These are phyloP conservation scores for Poeciliopsis retropinna DNA, from an alignment of 2,113 vertebrate genomes.

Conservation along the genomic window DNA sequence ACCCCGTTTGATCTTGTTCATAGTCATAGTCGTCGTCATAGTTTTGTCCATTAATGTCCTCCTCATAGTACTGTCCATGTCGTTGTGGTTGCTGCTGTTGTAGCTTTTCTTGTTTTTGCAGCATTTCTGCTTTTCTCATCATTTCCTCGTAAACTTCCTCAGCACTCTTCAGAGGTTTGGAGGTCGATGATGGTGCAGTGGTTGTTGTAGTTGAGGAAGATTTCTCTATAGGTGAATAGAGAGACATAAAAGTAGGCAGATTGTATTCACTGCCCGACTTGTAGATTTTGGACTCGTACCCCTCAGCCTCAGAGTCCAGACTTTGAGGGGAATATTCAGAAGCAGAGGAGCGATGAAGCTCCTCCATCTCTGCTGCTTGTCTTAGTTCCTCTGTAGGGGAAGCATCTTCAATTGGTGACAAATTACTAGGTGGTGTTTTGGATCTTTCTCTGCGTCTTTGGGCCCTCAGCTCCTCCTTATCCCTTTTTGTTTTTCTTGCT, in stretches of 20 bases:
- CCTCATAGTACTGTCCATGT: conserved; percentile 76
- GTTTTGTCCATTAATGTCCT: conserved; percentile 82
- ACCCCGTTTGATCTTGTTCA: conserved; percentile 75
- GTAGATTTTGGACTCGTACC: conserved; percentile 91
- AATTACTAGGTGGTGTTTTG: conserved; percentile 96
- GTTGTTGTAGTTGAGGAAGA: conserved; percentile 73
- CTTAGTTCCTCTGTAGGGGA: conserved; percentile 96
- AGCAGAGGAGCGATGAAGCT: conserved; percentile 96
- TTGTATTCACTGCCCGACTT: conserved; percentile 97
- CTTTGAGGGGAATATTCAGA: conserved; percentile 95
- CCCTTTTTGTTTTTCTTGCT: conserved; percentile 92
- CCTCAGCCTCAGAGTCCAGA: conserved; percentile 94
- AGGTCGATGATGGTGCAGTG: conserved; percentile 76
- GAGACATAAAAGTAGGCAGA: conserved; percentile 95
- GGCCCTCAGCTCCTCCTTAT: conserved; percentile 96
- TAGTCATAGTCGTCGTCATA: conserved; percentile 85
- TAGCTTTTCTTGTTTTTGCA: conserved; percentile 88
- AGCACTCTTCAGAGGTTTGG: conserved; percentile 92
- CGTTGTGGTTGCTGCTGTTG: conserved; percentile 81
- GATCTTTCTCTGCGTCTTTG: conserved; percentile 95
- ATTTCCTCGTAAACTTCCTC: conserved; percentile 99
- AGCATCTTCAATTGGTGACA: conserved; percentile 97
- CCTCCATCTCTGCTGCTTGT: conserved; percentile 98
- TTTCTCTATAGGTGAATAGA: conserved; percentile 94
- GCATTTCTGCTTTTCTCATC: conserved; percentile 96